Base-by-base conservation (phyloP, 1,140 invertebrate species). In the Penaeus japonicus region DNA sequence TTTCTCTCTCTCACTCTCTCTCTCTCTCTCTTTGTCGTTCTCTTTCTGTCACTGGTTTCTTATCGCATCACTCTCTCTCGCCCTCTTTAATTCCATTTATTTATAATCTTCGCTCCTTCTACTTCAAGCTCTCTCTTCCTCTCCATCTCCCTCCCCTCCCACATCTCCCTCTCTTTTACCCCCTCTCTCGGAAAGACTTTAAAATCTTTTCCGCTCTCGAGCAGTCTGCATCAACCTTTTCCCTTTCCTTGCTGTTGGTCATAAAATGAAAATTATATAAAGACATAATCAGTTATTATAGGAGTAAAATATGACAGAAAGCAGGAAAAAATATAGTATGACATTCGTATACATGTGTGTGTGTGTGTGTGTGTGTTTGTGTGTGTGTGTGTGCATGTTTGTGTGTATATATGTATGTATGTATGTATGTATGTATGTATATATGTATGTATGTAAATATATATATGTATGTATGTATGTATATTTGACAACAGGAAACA, bases 371-470 rank as follows among this genome's bases (percentile, higher is more conserved):
- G 78, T 81, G 78, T 81, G 78, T 53, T 35, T 53, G 78, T 55
- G 78, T 53, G 78, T 81, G 78, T 79, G 77, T 79, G 77, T 79
- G 77, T 79, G 77, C 47, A 39, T 79, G 77, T 79, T 27, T 79
- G 77, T 79, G 77, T 79, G 77, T 79, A 47, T 80, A 47, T 39
- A 47, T 39, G 78, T 39, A 32, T 39, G 78, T 80, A 47, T 80
- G 32, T 80, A 15, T 80, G 32, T 39, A 47, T 80, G 78, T 80
- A 47, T 80, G 12, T 80, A 47, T 80, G 78, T 80, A 47, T 39
- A 47, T 54, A 24, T 55, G 39, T 80, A 53, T 80, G 30, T 80
- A 53, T 80, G 32, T 80, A 24, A 3, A 53, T 80, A 53, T 80
- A 53, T 55, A 53, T 80, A 53, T 80, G 30, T 54, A 53, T 80